A percentile compares a stretch with the other conserved stretches of the same genome.
phyloP scores from a whole-genome alignment of 2,888 invertebrate species.

The Cryptosula pallasiana region DNA sequence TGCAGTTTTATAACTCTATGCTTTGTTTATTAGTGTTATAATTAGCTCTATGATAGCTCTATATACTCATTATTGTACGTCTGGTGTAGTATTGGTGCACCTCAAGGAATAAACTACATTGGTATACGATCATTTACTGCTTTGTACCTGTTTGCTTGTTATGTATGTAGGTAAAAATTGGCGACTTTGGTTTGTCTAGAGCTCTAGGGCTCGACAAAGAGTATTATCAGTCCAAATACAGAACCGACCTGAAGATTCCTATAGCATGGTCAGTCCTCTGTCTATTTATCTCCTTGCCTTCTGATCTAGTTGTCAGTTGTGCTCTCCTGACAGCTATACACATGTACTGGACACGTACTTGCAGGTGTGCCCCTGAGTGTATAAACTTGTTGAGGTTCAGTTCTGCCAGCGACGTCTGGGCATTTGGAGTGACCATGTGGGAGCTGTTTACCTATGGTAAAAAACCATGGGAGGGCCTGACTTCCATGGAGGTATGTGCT shows the following conservation, averaged over 20 bases:
- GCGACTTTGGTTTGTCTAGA: conserved; percentile 92
- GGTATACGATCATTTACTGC: too few species aligned
- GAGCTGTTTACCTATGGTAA: conserved; percentile 99
- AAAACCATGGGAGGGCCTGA: conserved; percentile 94
- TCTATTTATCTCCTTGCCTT: not conserved
- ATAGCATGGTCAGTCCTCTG: conserved; percentile 77
- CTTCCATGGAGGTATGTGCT: conserved; percentile 5
- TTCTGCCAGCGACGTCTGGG: conserved; percentile 95
- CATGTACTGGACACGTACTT: not conserved
- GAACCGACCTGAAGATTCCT: conserved; percentile 90
- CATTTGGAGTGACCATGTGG: conserved; percentile 96
- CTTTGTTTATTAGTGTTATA: too few species aligned
- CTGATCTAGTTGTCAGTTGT: not conserved
- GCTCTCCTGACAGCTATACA: not conserved
- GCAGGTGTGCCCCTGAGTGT: conserved; percentile 92
- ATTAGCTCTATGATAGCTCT: too few species aligned
- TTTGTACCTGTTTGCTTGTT: too few species aligned
- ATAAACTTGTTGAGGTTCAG: conserved; percentile 93
- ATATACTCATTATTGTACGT: too few species aligned
- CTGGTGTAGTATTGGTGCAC: too few species aligned
- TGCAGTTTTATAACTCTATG: too few species aligned
- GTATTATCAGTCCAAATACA: conserved; percentile 97
- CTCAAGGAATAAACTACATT: too few species aligned
- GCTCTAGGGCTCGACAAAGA: conserved; percentile 96
- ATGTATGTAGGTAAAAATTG: conserved; percentile 82